Base-by-base conservation (phyloP, 1,140 invertebrate genomes). In the Halictus rubicundus region DNA sequence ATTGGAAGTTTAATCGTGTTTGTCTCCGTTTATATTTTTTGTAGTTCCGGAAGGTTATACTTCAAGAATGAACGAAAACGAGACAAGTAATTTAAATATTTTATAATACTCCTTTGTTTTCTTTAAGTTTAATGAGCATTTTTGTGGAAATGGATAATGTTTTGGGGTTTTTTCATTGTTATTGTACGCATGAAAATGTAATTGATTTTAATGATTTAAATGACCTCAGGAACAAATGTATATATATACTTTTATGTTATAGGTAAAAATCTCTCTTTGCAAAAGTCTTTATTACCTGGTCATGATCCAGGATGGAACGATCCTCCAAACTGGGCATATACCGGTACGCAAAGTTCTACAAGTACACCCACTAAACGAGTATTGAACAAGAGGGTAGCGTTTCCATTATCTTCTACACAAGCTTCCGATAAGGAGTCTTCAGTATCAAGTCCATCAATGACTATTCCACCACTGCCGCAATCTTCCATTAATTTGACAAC, bases 261-360 rank as follows among this genome's bases (percentile, higher is more conserved):
- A 81, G 80, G 54, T 66, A 57, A 78, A 9, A 78, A 27, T 19
- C 39, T 74, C 69, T 93, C 92, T 5, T 90, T 89, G 12, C 92
- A 93, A 80, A 90, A 90, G 23, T 72, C 65, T n/a, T 83, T 93
- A 37, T 82, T 86, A 49, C 83, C 91, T 14, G 81, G 73, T 60
- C 89, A 93, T 57, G 92, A 94, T 80, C 86, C 93, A 8, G 94
- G 93, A 16, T 94, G 94, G 94, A 94, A 94, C 69, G 94, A 94
- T 89, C 93, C 94, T 25, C 94, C 94, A 68, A 90, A 91, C 72
- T 93, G 93, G 90, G 89, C 88, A n/a, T 88, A 87, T 25, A 78
- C 84, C 23, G 54, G 73, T 23, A 78, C 87, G 27, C 65, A 86
- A 49, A 80, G 74, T 71, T 49, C 80, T 2, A 23, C 68, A 59